Conservation (phyloP, 2,888 invertebrate species). For the Drosophila prostipennis region DNA sequence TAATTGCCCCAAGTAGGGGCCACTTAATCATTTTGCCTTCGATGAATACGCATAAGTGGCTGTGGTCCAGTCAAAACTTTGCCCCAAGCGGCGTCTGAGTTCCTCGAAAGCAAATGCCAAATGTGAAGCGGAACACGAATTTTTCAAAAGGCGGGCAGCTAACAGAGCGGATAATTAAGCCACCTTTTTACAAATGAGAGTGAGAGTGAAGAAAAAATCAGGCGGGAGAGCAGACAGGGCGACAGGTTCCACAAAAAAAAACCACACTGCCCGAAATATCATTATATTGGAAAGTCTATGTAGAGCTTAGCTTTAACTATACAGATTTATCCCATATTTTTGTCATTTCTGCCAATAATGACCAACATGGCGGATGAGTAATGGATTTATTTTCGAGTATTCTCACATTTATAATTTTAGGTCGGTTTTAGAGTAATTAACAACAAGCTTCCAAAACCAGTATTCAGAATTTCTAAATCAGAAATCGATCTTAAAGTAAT, state of each 20-base stretch:
- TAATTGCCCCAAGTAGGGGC: conserved; percentile 34
- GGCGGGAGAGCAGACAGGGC: background rate
- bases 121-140: conserved; percentile 38
- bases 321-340: too few relatives aligned
- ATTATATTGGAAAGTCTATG: background rate
- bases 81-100: conserved; percentile 19
- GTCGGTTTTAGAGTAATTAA: too few relatives aligned
- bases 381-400: background rate
- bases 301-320: too few relatives aligned
- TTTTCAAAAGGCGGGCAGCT: conserved; percentile 40
- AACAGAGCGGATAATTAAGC: conserved; percentile 39
- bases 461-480: too few relatives aligned
- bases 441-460: too few relatives aligned
- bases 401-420: too few relatives aligned
- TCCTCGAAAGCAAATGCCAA: conserved; percentile 35
- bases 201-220: conserved; percentile 35
- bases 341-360: background rate
- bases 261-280: background rate
- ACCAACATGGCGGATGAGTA: background rate
- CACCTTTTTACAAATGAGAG: conserved; percentile 42
- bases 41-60: conserved; percentile 27
- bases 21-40: conserved; percentile 28
- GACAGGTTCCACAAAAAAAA: conserved; percentile 55
- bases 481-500: too few relatives aligned
- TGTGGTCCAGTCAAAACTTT: conserved; percentile 1